Evolutionary conservation across 2,888 invertebrate species (phyloP).

Genomic region (Tetramorium bicarinatum): DNA sequence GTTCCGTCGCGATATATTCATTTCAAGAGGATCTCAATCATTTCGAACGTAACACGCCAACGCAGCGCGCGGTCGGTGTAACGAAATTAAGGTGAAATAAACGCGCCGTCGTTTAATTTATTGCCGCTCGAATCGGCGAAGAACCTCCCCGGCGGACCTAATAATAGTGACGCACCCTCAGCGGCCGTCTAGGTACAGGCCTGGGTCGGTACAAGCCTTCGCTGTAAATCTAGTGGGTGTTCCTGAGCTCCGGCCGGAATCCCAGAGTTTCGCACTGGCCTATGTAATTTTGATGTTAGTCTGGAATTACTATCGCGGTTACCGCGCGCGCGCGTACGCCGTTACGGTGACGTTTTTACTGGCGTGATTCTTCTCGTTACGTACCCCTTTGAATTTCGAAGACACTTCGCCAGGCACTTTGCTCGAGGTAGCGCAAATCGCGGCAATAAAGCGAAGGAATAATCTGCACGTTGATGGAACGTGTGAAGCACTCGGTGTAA

Average conservation of each 20-base stretch:
- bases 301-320: slow-evolving; percentile 55
- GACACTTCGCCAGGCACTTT: neutral
- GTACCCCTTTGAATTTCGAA: slow-evolving; percentile 21
- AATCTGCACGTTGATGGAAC: slow-evolving; percentile 20
- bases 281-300: slow-evolving; percentile 59
- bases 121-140: slow-evolving; percentile 16
- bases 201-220: slow-evolving; percentile 28
- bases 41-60: neutral
- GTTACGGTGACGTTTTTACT: slow-evolving; percentile 56
- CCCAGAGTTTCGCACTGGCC: slow-evolving; percentile 55
- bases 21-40: slow-evolving; percentile 13
- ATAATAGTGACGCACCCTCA: slow-evolving; percentile 42
- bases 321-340: slow-evolving; percentile 36
- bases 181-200: slow-evolving; percentile 32
- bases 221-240: slow-evolving; percentile 51
- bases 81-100: slow-evolving; percentile 43
- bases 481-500: neutral
- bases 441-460: slow-evolving; percentile 9
- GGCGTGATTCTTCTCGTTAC: slow-evolving; percentile 17
- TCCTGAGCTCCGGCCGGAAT: slow-evolving; percentile 44
- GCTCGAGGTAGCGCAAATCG: slow-evolving; percentile 10
- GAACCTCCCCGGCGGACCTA: slow-evolving; percentile 33
- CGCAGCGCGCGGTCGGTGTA: slow-evolving; percentile 5
- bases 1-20: neutral
- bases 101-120: slow-evolving; percentile 48